Evolutionary conservation across 2,113 vertebrate species (phyloP).

Genomic region (Gobiocypris rarus): DNA sequence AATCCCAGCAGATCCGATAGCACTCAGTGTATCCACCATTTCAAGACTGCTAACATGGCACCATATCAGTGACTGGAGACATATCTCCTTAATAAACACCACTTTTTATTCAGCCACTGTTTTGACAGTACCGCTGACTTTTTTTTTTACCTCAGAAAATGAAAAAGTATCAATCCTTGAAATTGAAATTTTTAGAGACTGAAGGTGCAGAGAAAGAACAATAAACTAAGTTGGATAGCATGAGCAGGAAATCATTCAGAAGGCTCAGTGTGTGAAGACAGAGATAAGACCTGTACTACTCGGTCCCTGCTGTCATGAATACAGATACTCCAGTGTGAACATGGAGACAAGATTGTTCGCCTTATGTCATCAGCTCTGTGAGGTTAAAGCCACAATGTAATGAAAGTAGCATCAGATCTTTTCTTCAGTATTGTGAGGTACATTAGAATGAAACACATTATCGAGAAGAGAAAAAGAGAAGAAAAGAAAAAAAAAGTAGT

Average conservation of each 20-base stretch:
- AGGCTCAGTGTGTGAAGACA: slow-evolving; percentile 19
- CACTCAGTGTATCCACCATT: not conserved
- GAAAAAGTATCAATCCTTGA: slow-evolving; percentile 42
- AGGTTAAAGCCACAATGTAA: not conserved
- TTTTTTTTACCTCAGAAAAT: slow-evolving; percentile 17
- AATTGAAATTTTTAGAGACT: slow-evolving; percentile 40
- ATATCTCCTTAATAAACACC: slow-evolving; percentile 36
- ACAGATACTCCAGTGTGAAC: slow-evolving; percentile 22
- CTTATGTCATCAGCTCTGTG: not conserved
- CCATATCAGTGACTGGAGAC: slow-evolving; percentile 29
- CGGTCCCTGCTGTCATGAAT: slow-evolving; percentile 14
- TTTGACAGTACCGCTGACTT: slow-evolving; percentile 18
- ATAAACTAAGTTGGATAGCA: slow-evolving; percentile 31
- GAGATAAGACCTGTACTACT: slow-evolving; percentile 24
- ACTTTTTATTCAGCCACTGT: slow-evolving; percentile 21
- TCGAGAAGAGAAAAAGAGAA: no score
- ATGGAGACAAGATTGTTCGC: not conserved
- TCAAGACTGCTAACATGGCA: not conserved
- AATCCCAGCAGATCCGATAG: not conserved
- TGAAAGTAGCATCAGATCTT: not conserved
- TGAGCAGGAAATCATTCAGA: slow-evolving; percentile 31
- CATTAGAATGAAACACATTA: no score
- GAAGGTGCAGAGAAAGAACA: slow-evolving; percentile 22
- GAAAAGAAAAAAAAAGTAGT: no score
- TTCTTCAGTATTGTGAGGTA: not conserved